phyloP scores from a whole-genome alignment of 2,888 invertebrate genomes.

The Iphiclides podalirius region DNA sequence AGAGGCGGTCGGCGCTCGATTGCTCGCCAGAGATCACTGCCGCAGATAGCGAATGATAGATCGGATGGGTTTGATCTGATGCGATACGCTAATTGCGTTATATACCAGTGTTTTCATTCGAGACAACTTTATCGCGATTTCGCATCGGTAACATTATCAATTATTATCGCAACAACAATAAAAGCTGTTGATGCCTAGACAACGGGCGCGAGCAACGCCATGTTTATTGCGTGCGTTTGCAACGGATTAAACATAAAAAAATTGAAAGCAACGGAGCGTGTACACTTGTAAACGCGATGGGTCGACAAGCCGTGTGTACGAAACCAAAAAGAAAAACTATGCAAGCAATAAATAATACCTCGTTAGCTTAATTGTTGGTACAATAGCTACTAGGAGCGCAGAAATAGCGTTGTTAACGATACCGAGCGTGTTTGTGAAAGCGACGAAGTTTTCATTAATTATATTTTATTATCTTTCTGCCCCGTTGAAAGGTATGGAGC shows the following conservation, averaged over 20 bases:
- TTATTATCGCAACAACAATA: conserved; percentile 10
- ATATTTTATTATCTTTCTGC: neutral
- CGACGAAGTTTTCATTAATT: conserved; percentile 12
- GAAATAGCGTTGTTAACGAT: too few relatives aligned
- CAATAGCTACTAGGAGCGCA: neutral
- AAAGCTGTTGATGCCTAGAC: conserved; percentile 8
- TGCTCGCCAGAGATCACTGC: conserved; percentile 40
- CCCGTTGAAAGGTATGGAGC: neutral
- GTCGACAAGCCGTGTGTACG: neutral
- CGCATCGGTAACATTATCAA: conserved; percentile 24
- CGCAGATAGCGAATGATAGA: conserved; percentile 51
- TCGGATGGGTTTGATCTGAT: conserved; percentile 56
- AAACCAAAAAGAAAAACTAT: neutral
- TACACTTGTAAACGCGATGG: neutral
- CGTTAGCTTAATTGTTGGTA: conserved; percentile 9
- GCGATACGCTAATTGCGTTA: conserved; percentile 61
- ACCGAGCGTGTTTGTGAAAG: conserved; percentile 5
- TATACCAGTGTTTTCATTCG: conserved; percentile 48
- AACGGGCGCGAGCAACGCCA: conserved; percentile 11
- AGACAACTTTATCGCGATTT: conserved; percentile 29
- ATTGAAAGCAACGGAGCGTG: conserved; percentile 5
- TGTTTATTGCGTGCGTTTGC: conserved; percentile 12
- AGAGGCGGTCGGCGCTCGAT: conserved; percentile 30
- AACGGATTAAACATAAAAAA: conserved; percentile 11
- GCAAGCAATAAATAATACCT: neutral